phyloP scores from a whole-genome alignment of 2,888 invertebrate species.

The Mesorhabditis spiculigera region DNA sequence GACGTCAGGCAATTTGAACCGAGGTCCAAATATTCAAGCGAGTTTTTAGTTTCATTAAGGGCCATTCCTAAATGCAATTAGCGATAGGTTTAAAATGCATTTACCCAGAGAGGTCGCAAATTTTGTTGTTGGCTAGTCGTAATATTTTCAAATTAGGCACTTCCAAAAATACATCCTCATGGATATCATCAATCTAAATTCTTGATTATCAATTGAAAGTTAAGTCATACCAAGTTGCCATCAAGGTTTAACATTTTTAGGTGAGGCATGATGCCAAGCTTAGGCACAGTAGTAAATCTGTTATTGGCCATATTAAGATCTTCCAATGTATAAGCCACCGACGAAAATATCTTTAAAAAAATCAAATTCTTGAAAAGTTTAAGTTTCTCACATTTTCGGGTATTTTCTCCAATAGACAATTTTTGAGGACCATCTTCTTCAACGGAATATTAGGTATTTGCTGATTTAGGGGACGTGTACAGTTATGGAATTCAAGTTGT shows the following conservation, averaged over 20 bases:
- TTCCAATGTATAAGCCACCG: not conserved
- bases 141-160: not conserved
- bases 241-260: conserved; percentile 2
- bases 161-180: not conserved
- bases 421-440: not conserved
- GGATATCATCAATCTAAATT: not conserved
- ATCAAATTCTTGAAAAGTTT: not conserved
- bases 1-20: not conserved
- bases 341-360: not conserved
- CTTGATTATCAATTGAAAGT: not conserved
- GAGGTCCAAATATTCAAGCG: not conserved
- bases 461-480: not conserved
- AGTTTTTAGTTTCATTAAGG: not conserved
- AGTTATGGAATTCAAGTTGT: not conserved
- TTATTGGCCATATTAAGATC: not conserved
- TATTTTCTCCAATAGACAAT: not conserved
- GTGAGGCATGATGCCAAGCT: not conserved
- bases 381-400: not conserved
- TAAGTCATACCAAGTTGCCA: not conserved
- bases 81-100: not conserved
- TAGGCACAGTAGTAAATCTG: not conserved
- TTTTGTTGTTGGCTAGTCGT: not conserved
- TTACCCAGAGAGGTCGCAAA: conserved; percentile 1
- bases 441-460: not conserved
- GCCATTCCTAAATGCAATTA: not conserved